phyloP scores from a whole-genome alignment of 2,797 vertebrate genomes.

The Lepidocolaptes lacrymiger region DNA sequence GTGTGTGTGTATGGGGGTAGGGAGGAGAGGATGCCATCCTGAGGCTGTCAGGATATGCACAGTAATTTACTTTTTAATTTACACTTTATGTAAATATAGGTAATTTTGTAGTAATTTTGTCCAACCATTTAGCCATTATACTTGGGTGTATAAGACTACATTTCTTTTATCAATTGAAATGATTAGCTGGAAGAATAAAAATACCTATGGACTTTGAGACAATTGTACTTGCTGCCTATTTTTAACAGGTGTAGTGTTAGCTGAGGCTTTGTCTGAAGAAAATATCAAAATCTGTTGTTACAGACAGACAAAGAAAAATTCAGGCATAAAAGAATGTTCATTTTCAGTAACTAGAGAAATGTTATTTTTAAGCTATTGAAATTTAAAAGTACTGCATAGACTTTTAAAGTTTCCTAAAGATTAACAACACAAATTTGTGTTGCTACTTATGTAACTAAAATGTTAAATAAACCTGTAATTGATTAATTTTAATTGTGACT shows the following conservation, averaged over 20 bases:
- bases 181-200: neutral
- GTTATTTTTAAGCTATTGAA: neutral
- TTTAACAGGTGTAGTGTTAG: neutral
- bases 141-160: neutral
- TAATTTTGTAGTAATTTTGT: neutral
- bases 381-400: neutral
- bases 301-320: neutral
- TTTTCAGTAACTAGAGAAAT: neutral
- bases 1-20: rapidly evolving
- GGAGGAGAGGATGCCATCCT: neutral
- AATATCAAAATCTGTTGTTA: neutral
- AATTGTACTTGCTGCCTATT: neutral
- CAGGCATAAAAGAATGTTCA: neutral
- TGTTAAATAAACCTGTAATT: neutral
- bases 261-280: neutral
- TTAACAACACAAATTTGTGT: neutral
- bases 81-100: neutral
- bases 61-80: neutral
- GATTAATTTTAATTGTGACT: neutral
- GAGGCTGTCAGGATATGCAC: neutral
- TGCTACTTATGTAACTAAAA: neutral
- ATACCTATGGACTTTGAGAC: neutral
- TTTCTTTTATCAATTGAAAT: neutral
- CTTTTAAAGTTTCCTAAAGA: neutral
- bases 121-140: neutral